A percentile compares a stretch with the other conserved stretches of the same genome.
Conservation (phyloP, 2,113 vertebrate genomes). For the Nycticebus coucang region DNA sequence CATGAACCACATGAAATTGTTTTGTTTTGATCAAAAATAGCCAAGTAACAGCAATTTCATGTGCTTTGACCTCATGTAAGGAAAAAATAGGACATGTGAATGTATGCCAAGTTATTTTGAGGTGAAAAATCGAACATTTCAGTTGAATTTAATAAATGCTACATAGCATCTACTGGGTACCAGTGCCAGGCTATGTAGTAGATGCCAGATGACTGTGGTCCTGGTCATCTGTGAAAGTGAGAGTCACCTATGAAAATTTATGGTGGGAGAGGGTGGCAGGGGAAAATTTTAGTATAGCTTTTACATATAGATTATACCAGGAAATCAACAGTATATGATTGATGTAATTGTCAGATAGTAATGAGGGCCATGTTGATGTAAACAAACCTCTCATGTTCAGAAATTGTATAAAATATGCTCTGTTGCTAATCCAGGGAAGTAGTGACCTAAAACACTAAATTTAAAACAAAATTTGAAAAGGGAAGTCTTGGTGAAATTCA, state of each 20-base stretch:
- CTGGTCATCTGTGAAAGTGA: neutral
- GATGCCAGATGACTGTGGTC: neutral
- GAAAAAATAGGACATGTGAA: neutral
- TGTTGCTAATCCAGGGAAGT: neutral
- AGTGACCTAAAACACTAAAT: neutral
- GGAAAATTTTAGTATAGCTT: neutral
- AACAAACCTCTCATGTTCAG: neutral
- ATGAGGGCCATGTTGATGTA: neutral
- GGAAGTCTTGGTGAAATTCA: slow-evolving; percentile 34
- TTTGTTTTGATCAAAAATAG: neutral
- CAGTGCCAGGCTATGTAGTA: neutral
- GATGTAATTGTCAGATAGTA: neutral
- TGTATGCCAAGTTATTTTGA: neutral
- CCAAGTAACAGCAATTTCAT: neutral
- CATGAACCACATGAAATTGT: neutral
- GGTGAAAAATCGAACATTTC: neutral
- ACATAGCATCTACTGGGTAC: neutral
- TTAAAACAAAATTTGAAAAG: slow-evolving; percentile 44
- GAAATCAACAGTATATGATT: neutral
- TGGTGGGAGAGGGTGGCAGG: neutral
- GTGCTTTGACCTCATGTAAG: neutral
- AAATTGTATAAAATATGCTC: neutral
- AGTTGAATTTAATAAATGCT: neutral
- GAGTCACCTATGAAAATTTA: neutral
- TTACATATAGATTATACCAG: neutral